Percentiles rank a stretch among this genome's conserved stretches.
These are phyloP conservation scores for Nematopogon swammerdamellus DNA, from an alignment of 2,888 invertebrate genomes.

Conservation along the genomic window DNA sequence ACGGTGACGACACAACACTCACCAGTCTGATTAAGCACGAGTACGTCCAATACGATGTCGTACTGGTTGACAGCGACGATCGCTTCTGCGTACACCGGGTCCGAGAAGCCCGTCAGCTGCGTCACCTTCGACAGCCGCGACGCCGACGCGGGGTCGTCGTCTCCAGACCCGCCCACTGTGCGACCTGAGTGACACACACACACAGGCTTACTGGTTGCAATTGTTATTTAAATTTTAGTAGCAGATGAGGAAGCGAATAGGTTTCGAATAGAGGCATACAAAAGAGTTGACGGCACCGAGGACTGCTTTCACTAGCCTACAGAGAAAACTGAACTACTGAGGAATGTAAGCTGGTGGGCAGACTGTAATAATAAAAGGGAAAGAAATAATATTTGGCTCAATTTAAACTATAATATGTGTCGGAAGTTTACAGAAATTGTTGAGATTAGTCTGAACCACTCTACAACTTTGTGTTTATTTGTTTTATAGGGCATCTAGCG, in stretches of 20 bases:
- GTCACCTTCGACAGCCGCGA: slow-evolving; percentile 65
- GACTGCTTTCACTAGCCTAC: too few species aligned
- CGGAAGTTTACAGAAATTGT: too few species aligned
- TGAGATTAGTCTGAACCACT: too few species aligned
- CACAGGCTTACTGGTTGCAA: too few species aligned
- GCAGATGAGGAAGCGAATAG: not conserved
- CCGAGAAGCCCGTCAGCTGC: slow-evolving; percentile 97
- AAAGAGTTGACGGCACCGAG: not conserved
- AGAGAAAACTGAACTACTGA: too few species aligned
- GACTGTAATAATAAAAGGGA: too few species aligned
- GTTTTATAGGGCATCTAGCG: too few species aligned
- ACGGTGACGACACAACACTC: too few species aligned
- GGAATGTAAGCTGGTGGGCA: too few species aligned
- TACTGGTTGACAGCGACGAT: slow-evolving; percentile 98
- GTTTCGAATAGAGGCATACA: not conserved
- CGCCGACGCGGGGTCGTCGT: slow-evolving; percentile 20
- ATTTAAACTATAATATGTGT: too few species aligned
- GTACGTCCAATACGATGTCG: slow-evolving; percentile 96
- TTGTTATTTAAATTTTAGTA: slow-evolving; percentile 1
- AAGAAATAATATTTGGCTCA: too few species aligned
- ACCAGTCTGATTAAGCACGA: slow-evolving; percentile 97
- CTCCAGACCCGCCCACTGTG: slow-evolving; percentile 15
- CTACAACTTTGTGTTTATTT: too few species aligned
- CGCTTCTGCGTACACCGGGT: slow-evolving; percentile 99
- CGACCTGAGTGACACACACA: slow-evolving; percentile 24